Percentiles rank a stretch among this genome's conserved stretches.
Conservation (phyloP, 2,888 invertebrate genomes). For the Xestoiulus laeticollis region DNA sequence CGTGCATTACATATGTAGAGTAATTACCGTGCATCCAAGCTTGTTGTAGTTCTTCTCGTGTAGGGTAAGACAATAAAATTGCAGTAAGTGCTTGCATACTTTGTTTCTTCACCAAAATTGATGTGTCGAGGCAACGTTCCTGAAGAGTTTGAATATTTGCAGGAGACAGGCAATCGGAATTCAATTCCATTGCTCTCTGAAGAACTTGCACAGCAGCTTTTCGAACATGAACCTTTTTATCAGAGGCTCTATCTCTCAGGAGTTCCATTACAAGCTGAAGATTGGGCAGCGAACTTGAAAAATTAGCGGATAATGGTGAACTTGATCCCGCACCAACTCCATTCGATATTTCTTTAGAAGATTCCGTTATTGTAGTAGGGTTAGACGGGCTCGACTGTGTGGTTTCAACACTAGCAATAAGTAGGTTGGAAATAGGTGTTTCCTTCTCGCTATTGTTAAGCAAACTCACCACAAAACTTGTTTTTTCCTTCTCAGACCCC, state of each 20-base stretch:
- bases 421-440: background rate
- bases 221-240: conserved; percentile 70
- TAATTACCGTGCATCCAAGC: conserved; percentile 64
- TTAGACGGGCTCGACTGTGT: background rate
- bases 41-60: conserved; percentile 63
- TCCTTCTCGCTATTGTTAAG: background rate
- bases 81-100: conserved; percentile 68
- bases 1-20: no score
- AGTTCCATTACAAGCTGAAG: background rate
- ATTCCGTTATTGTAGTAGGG: background rate
- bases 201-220: conserved; percentile 66
- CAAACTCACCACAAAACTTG: background rate
- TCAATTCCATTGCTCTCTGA: conserved; percentile 63
- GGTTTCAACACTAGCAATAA: background rate
- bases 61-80: conserved; percentile 66
- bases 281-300: background rate
- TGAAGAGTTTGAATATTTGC: conserved; percentile 60
- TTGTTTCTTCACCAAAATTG: conserved; percentile 68
- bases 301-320: background rate
- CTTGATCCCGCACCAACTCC: background rate
- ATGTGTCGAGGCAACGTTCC: conserved; percentile 67
- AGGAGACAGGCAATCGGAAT: conserved; percentile 58
- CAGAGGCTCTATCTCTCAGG: conserved; percentile 65
- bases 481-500: background rate
- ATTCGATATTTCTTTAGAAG: background rate